Conservation (phyloP, 2,113 vertebrate genomes). For the Pseudois nayaur region DNA sequence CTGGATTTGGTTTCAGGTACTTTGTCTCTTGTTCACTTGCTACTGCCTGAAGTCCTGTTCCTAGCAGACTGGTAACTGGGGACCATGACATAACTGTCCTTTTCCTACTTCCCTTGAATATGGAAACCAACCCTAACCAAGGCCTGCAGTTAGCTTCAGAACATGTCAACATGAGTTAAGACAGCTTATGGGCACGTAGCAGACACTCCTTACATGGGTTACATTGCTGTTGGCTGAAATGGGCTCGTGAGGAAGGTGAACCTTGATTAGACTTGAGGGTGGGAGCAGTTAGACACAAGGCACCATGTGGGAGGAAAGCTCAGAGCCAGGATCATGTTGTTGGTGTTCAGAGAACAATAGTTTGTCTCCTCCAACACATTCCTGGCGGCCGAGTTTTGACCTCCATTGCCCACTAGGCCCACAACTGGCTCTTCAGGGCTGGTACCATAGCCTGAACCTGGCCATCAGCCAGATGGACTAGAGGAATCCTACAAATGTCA, state of each 20-base stretch:
- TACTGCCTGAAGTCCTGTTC: background rate
- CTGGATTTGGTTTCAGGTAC: background rate
- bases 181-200: background rate
- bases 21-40: too few species aligned
- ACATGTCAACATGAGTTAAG: background rate
- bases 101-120: background rate
- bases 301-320: background rate
- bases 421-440: constrained; percentile 86
- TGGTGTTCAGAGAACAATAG: background rate
- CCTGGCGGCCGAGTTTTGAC: constrained; percentile 78
- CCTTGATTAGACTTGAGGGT: background rate
- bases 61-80: background rate
- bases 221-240: background rate
- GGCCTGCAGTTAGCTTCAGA: background rate
- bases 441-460: constrained; percentile 81
- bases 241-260: background rate
- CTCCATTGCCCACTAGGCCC: constrained; percentile 75
- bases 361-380: constrained; percentile 88
- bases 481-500: constrained; percentile 37
- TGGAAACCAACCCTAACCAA: background rate
- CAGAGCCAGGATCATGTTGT: background rate
- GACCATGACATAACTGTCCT: background rate
- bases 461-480: constrained; percentile 66
- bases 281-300: background rate
- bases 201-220: background rate